A percentile compares a stretch with the other conserved stretches of the same genome.
Evolutionary conservation across 2,888 invertebrate genomes (phyloP).

Genomic region (Amphimallon solstitiale): DNA sequence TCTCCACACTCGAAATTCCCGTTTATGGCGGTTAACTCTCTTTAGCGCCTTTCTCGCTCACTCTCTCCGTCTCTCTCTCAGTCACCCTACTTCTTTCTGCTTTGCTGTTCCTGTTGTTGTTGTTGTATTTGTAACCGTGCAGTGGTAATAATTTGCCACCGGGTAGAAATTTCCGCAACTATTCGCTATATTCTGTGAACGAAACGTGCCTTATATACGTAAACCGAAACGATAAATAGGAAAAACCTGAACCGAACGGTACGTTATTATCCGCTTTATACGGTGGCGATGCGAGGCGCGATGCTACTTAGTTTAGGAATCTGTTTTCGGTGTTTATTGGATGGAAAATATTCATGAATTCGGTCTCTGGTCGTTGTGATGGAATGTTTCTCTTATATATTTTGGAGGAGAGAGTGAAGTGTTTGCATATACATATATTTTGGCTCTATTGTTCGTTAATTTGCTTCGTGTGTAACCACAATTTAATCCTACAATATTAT

Average conservation of each 20-base stretch:
- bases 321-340: slow-evolving; percentile 5
- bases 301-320: neutral
- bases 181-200: neutral
- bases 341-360: slow-evolving; percentile 9
- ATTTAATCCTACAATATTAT: too few relatives aligned
- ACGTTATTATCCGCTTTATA: slow-evolving; percentile 3
- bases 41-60: too few relatives aligned
- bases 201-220: neutral
- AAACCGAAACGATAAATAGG: neutral
- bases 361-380: neutral
- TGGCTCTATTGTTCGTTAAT: too few relatives aligned
- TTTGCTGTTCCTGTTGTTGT: neutral
- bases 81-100: neutral
- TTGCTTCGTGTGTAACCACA: too few relatives aligned
- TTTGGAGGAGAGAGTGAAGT: too few relatives aligned
- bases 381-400: neutral
- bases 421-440: too few relatives aligned
- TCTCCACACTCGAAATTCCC: neutral
- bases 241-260: slow-evolving; percentile 8
- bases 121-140: neutral
- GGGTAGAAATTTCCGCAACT: neutral
- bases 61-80: too few relatives aligned
- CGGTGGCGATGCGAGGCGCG: neutral
- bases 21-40: neutral
- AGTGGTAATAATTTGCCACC: slow-evolving; percentile 1